Evolutionary conservation across 1,140 invertebrate genomes (phyloP).

Genomic region (Pogonomyrmex californicus): DNA sequence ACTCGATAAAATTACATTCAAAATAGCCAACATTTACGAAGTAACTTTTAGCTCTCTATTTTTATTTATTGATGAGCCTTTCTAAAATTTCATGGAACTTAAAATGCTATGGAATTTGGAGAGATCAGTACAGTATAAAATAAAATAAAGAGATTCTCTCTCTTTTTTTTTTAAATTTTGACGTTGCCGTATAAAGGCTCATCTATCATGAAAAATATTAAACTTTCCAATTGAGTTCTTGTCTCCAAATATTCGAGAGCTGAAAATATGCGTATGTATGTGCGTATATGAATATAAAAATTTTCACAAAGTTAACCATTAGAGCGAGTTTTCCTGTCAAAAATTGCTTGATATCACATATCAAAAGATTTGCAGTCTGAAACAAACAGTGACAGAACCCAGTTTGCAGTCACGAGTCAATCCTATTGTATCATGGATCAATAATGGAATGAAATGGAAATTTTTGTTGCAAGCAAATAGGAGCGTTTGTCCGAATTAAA

Average conservation of each 20-base stretch:
- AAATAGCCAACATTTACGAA: background rate
- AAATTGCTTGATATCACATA: conserved; percentile 12
- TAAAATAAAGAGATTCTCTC: background rate
- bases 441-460: conserved; percentile 46
- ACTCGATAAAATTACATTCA: background rate
- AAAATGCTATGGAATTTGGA: background rate
- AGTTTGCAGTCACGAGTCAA: conserved; percentile 6
- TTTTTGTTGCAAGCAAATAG: conserved; percentile 10
- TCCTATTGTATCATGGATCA: background rate
- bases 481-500: conserved; percentile 46
- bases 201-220: background rate
- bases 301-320: background rate
- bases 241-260: background rate
- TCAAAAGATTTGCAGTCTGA: background rate
- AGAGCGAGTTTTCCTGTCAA: background rate
- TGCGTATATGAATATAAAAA: background rate
- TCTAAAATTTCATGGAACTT: background rate
- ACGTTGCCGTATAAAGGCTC: background rate
- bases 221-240: background rate
- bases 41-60: background rate
- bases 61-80: background rate
- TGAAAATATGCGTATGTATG: background rate
- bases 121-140: background rate
- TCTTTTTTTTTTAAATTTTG: background rate
- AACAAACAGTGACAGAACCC: conserved; percentile 3